Evolutionary conservation across 2,797 vertebrate species (phyloP), one percentile per base, ranked within the genome.

Genomic region (Anguilla pacifica): DNA sequence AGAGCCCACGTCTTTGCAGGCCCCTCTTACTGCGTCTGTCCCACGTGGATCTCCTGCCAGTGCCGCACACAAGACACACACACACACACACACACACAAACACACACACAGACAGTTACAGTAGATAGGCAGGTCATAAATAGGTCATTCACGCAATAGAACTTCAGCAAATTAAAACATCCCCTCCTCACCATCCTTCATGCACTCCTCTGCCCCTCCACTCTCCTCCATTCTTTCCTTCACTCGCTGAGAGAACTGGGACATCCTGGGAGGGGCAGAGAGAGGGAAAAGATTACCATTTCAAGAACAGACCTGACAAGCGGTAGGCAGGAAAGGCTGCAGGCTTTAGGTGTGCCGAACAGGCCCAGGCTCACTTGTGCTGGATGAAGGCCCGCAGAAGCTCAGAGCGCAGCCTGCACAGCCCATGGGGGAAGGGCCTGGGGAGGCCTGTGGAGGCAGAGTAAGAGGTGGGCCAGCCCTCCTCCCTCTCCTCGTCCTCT

Each of bases 361-460:
- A 67, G 9, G 13, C 46, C 13, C 57, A 3, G 43, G 92, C 96
- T 96, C 89, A 97, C 97, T 97, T 97, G 93, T 97, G 93, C 85
- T 96, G 94, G 86, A 95, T 90, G 89, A 97, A 97, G 35, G 93
- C 93, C 81, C 95, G 94, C 46, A 96, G 79, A 79, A 97, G 92
- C 89, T 97, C 97, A 84, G 94, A 95, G 13, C 95, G 95, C 86
- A 97, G 93, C 74, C 96, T 92, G 72, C 97, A 97, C 51, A 97
- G 94, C 9, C 90, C 72, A 46, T 97, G 97, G 70, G 93, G 90
- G 87, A 94, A 96, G 6, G 81, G 91, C 89, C 89, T 94, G 31
- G 96, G 95, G 84, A 96, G 91, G n/a, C 93, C 94, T 9, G 84
- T 85, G 59, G 90, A 86, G 39, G 89, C 51, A 17, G 88, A 90